Evolutionary conservation across 2,888 invertebrate species (phyloP).

Genomic region (Sphecodes monilicornis): DNA sequence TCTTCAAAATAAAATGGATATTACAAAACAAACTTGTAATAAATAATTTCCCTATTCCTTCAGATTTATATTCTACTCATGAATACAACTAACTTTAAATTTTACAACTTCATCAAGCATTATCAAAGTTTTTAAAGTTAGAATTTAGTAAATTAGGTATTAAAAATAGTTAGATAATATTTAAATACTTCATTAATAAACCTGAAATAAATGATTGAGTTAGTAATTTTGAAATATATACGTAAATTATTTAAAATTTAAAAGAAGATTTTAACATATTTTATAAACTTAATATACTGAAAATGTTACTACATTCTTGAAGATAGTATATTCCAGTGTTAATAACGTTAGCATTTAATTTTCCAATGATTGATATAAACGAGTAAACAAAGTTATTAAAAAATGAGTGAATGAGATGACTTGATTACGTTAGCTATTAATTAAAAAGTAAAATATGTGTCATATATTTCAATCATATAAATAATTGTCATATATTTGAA

Average conservation of each 20-base stretch:
- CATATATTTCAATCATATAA: too few species aligned
- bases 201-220: neutral
- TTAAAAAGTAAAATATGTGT: neutral
- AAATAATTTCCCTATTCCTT: constrained; percentile 21
- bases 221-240: neutral
- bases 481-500: neutral
- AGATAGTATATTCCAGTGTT: neutral
- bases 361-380: neutral
- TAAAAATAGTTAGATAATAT: constrained; percentile 1
- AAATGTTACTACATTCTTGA: neutral
- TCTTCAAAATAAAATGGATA: constrained; percentile 44
- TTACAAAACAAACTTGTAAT: neutral
- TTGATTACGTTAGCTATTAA: neutral
- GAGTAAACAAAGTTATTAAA: neutral
- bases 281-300: neutral
- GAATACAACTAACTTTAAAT: constrained; percentile 9
- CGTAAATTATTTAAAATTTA: neutral
- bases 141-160: neutral
- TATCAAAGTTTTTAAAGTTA: neutral
- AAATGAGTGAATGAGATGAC: too few species aligned
- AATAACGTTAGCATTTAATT: neutral
- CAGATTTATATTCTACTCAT: neutral
- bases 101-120: neutral
- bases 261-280: neutral
- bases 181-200: neutral